A percentile compares a stretch with the other conserved stretches of the same genome.
Conservation (phyloP, 2,113 vertebrate genomes). For the Seriola rivoliana region DNA sequence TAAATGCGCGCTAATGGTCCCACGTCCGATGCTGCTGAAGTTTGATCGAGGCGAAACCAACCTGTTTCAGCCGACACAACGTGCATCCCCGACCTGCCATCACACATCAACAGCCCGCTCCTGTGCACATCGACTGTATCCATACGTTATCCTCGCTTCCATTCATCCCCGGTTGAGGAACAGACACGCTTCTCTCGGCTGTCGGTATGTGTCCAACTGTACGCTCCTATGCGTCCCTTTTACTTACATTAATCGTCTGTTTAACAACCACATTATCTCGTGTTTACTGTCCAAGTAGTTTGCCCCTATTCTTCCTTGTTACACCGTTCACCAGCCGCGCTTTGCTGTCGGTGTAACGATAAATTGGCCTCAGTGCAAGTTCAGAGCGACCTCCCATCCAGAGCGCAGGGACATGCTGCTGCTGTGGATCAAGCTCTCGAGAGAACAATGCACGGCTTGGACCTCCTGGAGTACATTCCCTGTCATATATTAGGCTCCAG, state of each 20-base stretch:
- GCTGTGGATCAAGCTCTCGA: slow-evolving; percentile 37
- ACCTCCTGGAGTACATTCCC: slow-evolving; percentile 34
- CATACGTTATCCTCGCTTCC: slow-evolving; percentile 50
- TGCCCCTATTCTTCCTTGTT: background rate
- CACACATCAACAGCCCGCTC: slow-evolving; percentile 44
- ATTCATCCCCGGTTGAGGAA: slow-evolving; percentile 36
- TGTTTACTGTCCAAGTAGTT: slow-evolving; percentile 38
- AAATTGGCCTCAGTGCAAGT: slow-evolving; percentile 59
- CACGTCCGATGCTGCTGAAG: slow-evolving; percentile 61
- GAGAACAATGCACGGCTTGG: slow-evolving; percentile 66
- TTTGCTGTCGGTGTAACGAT: slow-evolving; percentile 6
- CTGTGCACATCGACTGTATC: slow-evolving; percentile 41
- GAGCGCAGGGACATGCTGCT: slow-evolving; percentile 37
- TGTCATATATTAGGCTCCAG: slow-evolving; percentile 27
- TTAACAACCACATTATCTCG: slow-evolving; percentile 9
- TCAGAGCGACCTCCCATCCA: slow-evolving; percentile 52
- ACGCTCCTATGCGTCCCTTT: slow-evolving; percentile 3
- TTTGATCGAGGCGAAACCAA: slow-evolving; percentile 63
- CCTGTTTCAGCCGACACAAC: slow-evolving; percentile 57
- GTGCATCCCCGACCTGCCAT: slow-evolving; percentile 51
- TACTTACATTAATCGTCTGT: background rate
- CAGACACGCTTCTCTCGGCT: slow-evolving; percentile 4
- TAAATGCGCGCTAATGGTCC: slow-evolving; percentile 57
- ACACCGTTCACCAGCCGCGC: slow-evolving; percentile 6
- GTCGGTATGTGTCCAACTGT: slow-evolving; percentile 3